These are phyloP conservation scores for Oostethus manadensis DNA, from an alignment of 2,113 vertebrate genomes.

Conservation along the genomic window DNA sequence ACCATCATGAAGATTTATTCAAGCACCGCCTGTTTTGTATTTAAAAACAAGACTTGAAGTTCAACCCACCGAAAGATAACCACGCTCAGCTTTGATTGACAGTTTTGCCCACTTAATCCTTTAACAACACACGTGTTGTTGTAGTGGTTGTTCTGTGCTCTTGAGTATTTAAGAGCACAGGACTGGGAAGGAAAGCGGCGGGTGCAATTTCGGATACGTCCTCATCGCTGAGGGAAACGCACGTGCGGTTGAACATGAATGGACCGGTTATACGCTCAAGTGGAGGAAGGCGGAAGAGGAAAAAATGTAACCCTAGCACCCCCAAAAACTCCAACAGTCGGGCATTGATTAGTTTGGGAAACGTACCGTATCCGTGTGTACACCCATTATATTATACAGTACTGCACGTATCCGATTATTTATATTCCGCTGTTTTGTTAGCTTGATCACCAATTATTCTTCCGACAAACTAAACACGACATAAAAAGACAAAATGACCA, in stretches of 20 bases:
- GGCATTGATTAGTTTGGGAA: not conserved
- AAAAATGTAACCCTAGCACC: not conserved
- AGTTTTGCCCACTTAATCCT: too few relatives aligned
- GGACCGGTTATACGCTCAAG: not conserved
- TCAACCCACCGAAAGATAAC: too few relatives aligned
- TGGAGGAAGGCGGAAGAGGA: not conserved
- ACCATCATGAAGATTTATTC: too few relatives aligned
- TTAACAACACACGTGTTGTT: too few relatives aligned
- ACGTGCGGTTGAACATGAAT: not conserved
- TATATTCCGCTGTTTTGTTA: not conserved
- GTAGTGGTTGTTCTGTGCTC: too few relatives aligned
- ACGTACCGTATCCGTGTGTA: too few relatives aligned
- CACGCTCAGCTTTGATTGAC: too few relatives aligned
- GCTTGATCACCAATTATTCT: not conserved
- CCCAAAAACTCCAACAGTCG: not conserved
- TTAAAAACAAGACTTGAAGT: too few relatives aligned
- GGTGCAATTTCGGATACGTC: too few relatives aligned
- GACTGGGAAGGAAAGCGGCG: not conserved
- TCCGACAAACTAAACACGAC: not conserved
- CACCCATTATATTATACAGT: too few relatives aligned
- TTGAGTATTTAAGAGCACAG: not conserved
- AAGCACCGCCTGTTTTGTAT: too few relatives aligned
- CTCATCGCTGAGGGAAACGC: too few relatives aligned
- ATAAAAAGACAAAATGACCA: not conserved
- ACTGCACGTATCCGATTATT: not conserved